Base-by-base conservation (phyloP, 1,140 invertebrate genomes). In the Prorops nasuta region DNA sequence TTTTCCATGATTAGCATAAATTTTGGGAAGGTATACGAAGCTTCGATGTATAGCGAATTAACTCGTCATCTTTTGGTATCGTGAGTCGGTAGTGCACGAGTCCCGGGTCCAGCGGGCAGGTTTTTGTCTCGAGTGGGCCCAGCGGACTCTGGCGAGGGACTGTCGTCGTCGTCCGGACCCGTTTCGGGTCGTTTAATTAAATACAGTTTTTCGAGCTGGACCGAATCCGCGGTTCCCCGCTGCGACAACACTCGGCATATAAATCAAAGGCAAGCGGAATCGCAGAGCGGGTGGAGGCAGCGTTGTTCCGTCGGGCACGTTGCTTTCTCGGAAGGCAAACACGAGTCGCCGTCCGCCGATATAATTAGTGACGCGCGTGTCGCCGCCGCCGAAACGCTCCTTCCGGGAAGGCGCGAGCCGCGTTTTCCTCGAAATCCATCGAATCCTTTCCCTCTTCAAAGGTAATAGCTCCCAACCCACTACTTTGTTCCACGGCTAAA, bases 71-170 rank as follows among this genome's bases (percentile, higher is more conserved):
- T 48, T 54, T 53, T 51, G 52, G 54, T 50, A 42, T 57, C n/a
- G n/a, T n/a, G n/a, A n/a, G n/a, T n/a, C 48, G 31, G 49, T 46
- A 51, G 36, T 8, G 49, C 52, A 37, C 52, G 53, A 32, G n/a
- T n/a, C n/a, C n/a, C n/a, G n/a, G 24, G 24, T 28, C 10, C 24
- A 6, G 15, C 34, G 15, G 16, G 14, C 41, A 15, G 48, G 41
- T 73, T 73, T 72, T 73, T 71, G 60, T 38, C 60, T 60, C 62
- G 61, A 63, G n/a, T n/a, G n/a, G n/a, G n/a, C n/a, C n/a, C n/a
- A n/a, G n/a, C n/a, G n/a, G n/a, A n/a, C n/a, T n/a, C n/a, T n/a
- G n/a, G n/a, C n/a, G n/a, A n/a, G n/a, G n/a, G n/a, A n/a, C n/a
- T 49, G 44, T 56, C 53, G 37, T 44, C 46, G 39, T 41, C 42